Evolutionary conservation across 2,888 invertebrate species (phyloP).

Genomic region (Calliphora vomitoria): DNA sequence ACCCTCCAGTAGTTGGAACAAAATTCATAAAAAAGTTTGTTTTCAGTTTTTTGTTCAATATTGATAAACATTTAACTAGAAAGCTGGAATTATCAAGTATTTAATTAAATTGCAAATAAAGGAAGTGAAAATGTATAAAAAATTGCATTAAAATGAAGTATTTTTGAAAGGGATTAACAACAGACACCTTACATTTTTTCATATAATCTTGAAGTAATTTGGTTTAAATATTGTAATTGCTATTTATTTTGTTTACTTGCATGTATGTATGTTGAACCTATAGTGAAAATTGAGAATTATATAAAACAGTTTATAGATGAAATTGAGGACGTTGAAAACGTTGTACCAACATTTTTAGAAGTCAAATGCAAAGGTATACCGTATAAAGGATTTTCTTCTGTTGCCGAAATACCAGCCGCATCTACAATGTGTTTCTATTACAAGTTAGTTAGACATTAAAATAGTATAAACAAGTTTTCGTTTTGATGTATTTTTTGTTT

Average conservation of each 20-base stretch:
- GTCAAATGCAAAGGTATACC: constrained; percentile 50
- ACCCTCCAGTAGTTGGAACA: too few species aligned
- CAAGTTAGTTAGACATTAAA: constrained; percentile 48
- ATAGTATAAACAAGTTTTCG: neutral
- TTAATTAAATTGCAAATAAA: too few species aligned
- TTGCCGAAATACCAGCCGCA: constrained; percentile 57
- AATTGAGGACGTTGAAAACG: constrained; percentile 30
- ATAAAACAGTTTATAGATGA: constrained; percentile 47
- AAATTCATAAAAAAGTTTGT: too few species aligned
- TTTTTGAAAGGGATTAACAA: too few species aligned
- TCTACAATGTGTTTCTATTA: constrained; percentile 59
- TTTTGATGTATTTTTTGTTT: neutral
- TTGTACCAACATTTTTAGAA: constrained; percentile 11
- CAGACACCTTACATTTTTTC: too few species aligned
- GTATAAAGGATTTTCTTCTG: constrained; percentile 66
- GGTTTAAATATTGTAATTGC: too few species aligned
- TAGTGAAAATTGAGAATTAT: constrained; percentile 55
- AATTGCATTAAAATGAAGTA: too few species aligned
- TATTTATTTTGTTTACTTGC: neutral
- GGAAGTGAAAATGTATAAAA: too few species aligned
- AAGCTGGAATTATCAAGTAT: too few species aligned
- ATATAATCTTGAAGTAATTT: too few species aligned
- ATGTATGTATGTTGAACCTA: neutral
- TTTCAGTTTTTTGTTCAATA: too few species aligned
- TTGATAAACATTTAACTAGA: too few species aligned